These are phyloP conservation scores for Drosophila nigritarsus DNA, from an alignment of 2,888 invertebrate species.

Conservation along the genomic window DNA sequence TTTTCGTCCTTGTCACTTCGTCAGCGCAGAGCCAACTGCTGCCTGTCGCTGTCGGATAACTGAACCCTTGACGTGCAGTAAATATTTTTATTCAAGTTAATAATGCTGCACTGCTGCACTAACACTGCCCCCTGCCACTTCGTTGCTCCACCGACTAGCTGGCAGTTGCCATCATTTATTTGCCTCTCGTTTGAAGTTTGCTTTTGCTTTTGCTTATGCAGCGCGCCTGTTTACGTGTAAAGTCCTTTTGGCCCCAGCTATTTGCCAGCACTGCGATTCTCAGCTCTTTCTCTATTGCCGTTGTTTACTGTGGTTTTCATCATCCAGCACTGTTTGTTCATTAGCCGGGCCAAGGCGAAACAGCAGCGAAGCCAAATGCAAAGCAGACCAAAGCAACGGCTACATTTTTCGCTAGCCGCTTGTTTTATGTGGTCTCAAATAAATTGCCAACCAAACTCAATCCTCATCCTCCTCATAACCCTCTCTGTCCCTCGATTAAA, in stretches of 20 bases:
- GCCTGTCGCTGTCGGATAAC: constrained; percentile 61
- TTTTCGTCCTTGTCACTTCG: constrained; percentile 47
- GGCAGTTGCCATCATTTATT: constrained; percentile 60
- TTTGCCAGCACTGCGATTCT: constrained; percentile 55
- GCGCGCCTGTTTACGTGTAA: constrained; percentile 66
- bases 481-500: constrained; percentile 24
- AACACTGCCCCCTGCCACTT: not conserved
- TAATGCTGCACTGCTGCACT: constrained; percentile 62
- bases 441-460: constrained; percentile 64
- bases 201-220: constrained; percentile 64
- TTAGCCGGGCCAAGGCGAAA: constrained; percentile 67
- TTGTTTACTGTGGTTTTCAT: constrained; percentile 78
- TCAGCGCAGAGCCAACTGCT: constrained; percentile 39
- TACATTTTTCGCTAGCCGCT: constrained; percentile 68
- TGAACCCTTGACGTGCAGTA: constrained; percentile 66
- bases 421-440: constrained; percentile 79
- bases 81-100: constrained; percentile 80
- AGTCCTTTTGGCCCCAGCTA: constrained; percentile 59
- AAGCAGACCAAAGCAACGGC: constrained; percentile 42
- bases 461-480: not conserved
- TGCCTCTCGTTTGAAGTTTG: constrained; percentile 44
- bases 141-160: constrained; percentile 21
- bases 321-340: constrained; percentile 79
- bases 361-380: constrained; percentile 25
- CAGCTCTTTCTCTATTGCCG: constrained; percentile 41